Evolutionary conservation across 1,140 invertebrate genomes (phyloP), one percentile per base, ranked within the genome.

Genomic region (Drosophila kanapiae): DNA sequence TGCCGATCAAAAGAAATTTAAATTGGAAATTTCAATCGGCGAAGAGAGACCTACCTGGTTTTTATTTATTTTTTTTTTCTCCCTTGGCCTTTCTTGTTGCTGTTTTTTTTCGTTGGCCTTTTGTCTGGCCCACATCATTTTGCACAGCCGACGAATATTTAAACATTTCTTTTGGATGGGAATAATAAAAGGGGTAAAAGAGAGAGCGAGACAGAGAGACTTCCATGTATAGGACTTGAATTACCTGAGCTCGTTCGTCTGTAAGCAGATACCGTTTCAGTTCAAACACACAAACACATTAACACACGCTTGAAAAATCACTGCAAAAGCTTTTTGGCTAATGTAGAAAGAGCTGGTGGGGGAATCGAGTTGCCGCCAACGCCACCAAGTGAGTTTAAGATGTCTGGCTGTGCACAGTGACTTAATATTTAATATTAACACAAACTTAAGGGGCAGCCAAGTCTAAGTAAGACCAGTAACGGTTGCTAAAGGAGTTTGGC

Each of bases 261-360:
- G 84, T 88, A 88, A 88, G 62, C 80, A 84, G 78, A 88, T 90
- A 90, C 85, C 85, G 84, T 90, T 64, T 31, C 62, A 61, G 40
- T 58, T 59, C 45, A 65, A 45, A 40, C 51, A 70, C 57, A 70
- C 43, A 70, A 31, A 57, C 49, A n/a, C 14, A 71, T 49, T 59
- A 40, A 35, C 35, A 51, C 53, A 49, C 23, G 68, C 67, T 58
- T 31, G 33, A 67, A 72, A 58, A 71, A 72, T 71, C 69, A 60
- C 16, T 71, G 67, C 67, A 23, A 72, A 72, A 74, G 56, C 71
- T 62, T 74, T 59, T 74, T 54, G 54, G 67, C 45, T 62, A 74
- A 51, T 74, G 54, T 23, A 58, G 37, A 59, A 58, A 65, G 40
- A 48, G 18, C 33, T 54, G 40, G 48, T 9, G 35, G 33, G 29